Evolutionary conservation across 2,113 vertebrate species (phyloP).

Genomic region (Chloropsis hardwickii): DNA sequence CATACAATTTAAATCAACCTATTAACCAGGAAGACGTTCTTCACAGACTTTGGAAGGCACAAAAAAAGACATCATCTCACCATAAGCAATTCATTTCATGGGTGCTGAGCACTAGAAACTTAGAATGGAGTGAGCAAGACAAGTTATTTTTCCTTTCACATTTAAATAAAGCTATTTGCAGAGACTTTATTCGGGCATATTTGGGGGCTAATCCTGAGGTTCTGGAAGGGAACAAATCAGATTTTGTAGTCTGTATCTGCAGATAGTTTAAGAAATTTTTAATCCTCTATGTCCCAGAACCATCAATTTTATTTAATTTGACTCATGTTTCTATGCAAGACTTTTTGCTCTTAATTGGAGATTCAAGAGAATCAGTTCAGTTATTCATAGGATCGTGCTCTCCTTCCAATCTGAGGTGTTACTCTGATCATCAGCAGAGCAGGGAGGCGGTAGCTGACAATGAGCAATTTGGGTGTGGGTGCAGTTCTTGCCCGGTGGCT

Average conservation of each 20-base stretch:
- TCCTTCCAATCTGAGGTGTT: neutral
- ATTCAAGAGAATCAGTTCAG: neutral
- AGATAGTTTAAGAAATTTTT: neutral
- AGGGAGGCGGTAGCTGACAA: neutral
- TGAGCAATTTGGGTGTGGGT: neutral
- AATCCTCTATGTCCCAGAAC: neutral
- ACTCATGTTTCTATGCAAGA: neutral
- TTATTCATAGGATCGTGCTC: neutral
- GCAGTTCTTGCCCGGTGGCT: neutral
- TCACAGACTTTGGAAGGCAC: constrained; percentile 65
- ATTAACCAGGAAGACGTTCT: constrained; percentile 69
- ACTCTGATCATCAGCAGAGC: neutral
- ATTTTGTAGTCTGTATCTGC: neutral
- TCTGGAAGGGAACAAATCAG: neutral
- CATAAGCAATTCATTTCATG: constrained; percentile 64
- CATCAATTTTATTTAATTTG: neutral
- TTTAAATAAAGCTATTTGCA: constrained; percentile 13
- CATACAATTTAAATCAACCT: constrained; percentile 69
- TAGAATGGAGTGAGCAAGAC: neutral
- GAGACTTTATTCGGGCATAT: neutral
- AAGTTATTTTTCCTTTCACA: neutral
- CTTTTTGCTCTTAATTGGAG: neutral
- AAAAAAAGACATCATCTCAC: constrained; percentile 53
- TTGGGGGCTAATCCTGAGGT: neutral
- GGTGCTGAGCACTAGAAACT: constrained; percentile 30